A percentile compares a stretch with the other conserved stretches of the same genome.
Evolutionary conservation across 1,140 invertebrate species (phyloP).

Genomic region (Scaptomyza montana): DNA sequence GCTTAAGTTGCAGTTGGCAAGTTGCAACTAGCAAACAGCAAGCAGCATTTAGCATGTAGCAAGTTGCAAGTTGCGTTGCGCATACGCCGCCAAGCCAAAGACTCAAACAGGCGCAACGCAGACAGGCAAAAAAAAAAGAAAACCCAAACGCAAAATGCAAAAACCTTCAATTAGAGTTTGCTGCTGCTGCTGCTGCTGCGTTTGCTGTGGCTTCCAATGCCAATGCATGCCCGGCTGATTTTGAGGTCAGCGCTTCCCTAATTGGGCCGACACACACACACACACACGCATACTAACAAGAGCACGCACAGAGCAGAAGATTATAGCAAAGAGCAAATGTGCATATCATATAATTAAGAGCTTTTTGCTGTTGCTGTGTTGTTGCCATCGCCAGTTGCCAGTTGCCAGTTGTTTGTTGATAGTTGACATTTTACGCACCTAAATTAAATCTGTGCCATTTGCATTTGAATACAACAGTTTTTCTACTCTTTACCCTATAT

Average conservation of each 20-base stretch:
- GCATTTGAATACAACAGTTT: not conserved
- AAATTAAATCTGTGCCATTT: not conserved
- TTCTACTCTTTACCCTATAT: constrained; percentile 35
- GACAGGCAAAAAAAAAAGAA: constrained; percentile 44
- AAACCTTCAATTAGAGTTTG: constrained; percentile 73
- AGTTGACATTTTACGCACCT: not conserved
- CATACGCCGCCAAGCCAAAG: constrained; percentile 25
- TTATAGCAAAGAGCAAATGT: constrained; percentile 19
- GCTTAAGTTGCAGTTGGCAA: constrained; percentile 50
- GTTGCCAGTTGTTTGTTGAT: not conserved
- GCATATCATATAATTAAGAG: constrained; percentile 50
- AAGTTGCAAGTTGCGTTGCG: constrained; percentile 12
- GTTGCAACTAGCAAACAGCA: not conserved
- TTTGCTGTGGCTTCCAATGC: constrained; percentile 57
- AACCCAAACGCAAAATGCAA: constrained; percentile 62
- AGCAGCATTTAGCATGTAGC: not conserved
- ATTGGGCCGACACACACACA: constrained; percentile 52
- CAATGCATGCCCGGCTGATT: constrained; percentile 68
- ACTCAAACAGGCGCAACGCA: constrained; percentile 59
- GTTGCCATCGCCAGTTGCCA: no score
- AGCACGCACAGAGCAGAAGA: constrained; percentile 7
- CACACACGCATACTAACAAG: not conserved
- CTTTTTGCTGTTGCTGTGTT: constrained; percentile 2
- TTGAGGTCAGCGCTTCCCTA: constrained; percentile 66
- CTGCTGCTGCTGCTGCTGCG: constrained; percentile 16